Evolutionary conservation across 2,113 vertebrate species (phyloP).

Genomic region (Uropsilus gracilis): DNA sequence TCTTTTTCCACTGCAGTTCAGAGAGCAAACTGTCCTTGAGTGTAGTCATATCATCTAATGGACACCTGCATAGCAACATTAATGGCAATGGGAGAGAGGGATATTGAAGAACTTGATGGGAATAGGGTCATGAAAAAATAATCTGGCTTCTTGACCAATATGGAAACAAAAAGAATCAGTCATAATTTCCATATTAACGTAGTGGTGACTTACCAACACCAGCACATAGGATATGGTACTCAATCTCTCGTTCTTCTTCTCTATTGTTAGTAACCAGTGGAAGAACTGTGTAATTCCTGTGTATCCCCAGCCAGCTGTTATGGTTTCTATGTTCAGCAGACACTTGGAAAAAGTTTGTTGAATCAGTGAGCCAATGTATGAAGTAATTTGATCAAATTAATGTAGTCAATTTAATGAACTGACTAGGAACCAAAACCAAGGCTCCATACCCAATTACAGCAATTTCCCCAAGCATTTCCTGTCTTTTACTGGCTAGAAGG

Average conservation of each 20-base stretch:
- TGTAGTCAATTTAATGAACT: conserved; percentile 18
- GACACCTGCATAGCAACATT: not conserved
- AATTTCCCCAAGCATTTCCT: not conserved
- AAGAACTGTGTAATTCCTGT: not conserved
- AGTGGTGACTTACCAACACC: not conserved
- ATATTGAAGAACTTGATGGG: not conserved
- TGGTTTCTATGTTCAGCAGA: not conserved
- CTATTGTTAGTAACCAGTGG: not conserved
- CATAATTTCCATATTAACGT: not conserved
- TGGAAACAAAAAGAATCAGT: not conserved
- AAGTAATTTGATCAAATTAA: conserved; percentile 59
- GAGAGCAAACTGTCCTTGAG: not conserved
- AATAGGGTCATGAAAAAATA: not conserved
- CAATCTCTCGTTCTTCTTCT: not conserved
- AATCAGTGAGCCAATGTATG: not conserved
- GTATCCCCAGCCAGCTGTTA: not conserved
- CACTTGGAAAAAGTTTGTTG: conserved; percentile 18
- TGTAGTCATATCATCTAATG: not conserved
- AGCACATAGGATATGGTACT: not conserved
- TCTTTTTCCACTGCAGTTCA: not conserved
- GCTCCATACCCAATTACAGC: not conserved
- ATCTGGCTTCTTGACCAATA: not conserved
- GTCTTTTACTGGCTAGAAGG: not conserved
- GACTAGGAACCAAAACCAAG: not conserved
- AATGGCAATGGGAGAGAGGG: not conserved